Conservation (phyloP, 2,888 invertebrate genomes). For the Bombylius major region DNA sequence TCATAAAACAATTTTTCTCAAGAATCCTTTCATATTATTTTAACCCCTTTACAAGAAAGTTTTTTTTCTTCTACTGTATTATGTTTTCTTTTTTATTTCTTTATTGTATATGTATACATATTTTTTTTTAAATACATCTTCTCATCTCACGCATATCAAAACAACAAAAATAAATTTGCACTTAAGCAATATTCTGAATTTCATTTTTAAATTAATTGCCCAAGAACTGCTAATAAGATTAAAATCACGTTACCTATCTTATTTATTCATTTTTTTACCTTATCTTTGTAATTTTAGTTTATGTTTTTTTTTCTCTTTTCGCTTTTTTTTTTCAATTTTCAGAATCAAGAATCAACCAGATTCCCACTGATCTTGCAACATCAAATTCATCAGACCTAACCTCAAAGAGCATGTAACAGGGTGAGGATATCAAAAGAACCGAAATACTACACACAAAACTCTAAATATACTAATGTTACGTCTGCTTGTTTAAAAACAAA, state of each 20-base stretch:
- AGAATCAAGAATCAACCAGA: background rate
- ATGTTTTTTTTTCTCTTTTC: background rate
- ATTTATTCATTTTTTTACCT: background rate
- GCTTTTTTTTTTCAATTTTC: background rate
- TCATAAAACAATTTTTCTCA: too few relatives aligned
- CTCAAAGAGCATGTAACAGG: slow-evolving; percentile 7
- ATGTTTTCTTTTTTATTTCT: too few relatives aligned
- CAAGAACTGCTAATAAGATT: background rate
- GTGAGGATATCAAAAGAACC: slow-evolving; percentile 12
- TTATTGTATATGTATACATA: too few relatives aligned
- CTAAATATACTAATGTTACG: too few relatives aligned
- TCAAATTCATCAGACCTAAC: slow-evolving; percentile 6
- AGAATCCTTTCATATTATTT: too few relatives aligned
- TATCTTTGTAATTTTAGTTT: background rate
- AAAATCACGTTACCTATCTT: background rate
- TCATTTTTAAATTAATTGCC: background rate
- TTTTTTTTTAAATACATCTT: too few relatives aligned
- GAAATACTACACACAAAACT: background rate
- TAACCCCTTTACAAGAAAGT: too few relatives aligned
- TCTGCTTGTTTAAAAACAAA: background rate
- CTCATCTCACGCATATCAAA: too few relatives aligned
- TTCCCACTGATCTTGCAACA: background rate
- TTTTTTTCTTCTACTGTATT: too few relatives aligned
- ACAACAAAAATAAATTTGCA: background rate
- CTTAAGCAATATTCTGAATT: background rate